Percentiles rank a stretch among this genome's conserved stretches.
These are phyloP conservation scores for Macaria notata DNA, from an alignment of 2,888 invertebrate genomes.

Conservation along the genomic window DNA sequence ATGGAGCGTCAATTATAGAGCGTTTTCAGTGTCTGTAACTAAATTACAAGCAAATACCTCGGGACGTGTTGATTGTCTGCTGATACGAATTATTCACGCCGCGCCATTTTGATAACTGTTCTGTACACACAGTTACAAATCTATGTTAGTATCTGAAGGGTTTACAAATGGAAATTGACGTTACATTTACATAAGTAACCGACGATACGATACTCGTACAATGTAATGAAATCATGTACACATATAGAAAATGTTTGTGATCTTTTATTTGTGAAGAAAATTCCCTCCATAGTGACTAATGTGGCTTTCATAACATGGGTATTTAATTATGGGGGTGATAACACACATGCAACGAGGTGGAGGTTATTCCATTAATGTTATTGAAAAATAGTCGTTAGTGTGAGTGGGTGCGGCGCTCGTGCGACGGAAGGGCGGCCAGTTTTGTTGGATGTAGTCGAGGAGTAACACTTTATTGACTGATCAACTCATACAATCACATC, in stretches of 20 bases:
- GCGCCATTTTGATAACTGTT: slow-evolving; percentile 37
- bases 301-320: too few species aligned
- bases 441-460: slow-evolving; percentile 39
- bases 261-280: too few species aligned
- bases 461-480: too few species aligned
- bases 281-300: too few species aligned
- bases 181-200: too few species aligned
- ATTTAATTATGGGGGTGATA: slow-evolving; percentile 19
- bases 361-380: slow-evolving; percentile 65
- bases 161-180: background rate
- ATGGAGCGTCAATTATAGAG: slow-evolving; percentile 40
- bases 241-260: too few species aligned
- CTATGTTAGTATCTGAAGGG: slow-evolving; percentile 16
- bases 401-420: slow-evolving; percentile 47
- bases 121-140: slow-evolving; percentile 32
- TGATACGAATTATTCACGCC: slow-evolving; percentile 44
- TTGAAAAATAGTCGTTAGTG: slow-evolving; percentile 69
- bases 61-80: slow-evolving; percentile 46
- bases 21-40: slow-evolving; percentile 42
- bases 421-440: slow-evolving; percentile 46
- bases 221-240: too few species aligned
- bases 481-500: too few species aligned
- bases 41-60: slow-evolving; percentile 50
- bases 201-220: too few species aligned
- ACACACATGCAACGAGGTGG: slow-evolving; percentile 45